Evolutionary conservation across 1,140 invertebrate species (phyloP).

Genomic region (Ctenoplectra terminalis): DNA sequence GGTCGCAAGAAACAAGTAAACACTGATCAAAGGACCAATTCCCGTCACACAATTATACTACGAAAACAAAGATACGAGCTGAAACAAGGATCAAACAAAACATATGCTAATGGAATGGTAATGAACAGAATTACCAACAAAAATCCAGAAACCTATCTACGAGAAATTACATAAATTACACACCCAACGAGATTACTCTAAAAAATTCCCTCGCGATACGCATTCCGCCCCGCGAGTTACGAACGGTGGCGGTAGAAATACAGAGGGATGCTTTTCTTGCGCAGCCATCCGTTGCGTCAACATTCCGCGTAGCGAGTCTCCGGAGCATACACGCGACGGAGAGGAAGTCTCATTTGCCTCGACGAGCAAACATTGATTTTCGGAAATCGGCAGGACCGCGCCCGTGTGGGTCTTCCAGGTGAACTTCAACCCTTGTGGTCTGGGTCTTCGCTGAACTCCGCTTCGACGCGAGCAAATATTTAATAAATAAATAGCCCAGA

Average conservation of each 20-base stretch:
- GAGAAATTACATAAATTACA: not conserved
- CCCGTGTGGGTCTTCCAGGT: constrained; percentile 14
- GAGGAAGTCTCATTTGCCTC: constrained; percentile 45
- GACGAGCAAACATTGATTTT: constrained; percentile 49
- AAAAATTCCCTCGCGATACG: not conserved
- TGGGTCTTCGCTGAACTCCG: not conserved
- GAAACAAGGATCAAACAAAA: not conserved
- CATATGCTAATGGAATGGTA: not conserved
- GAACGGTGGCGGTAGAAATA: not conserved
- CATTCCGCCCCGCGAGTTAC: not conserved
- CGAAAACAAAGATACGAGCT: not conserved
- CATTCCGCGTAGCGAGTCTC: constrained; percentile 52
- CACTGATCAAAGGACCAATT: not conserved
- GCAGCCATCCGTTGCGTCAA: constrained; percentile 64
- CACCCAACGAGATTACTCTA: rapidly evolving
- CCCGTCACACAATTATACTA: too few relatives aligned
- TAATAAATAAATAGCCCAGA: constrained; percentile 38
- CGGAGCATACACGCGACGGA: constrained; percentile 41
- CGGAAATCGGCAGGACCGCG: constrained; percentile 29
- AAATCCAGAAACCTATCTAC: not conserved
- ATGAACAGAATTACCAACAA: not conserved
- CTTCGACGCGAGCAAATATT: constrained; percentile 36
- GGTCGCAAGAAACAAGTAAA: not conserved
- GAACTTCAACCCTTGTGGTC: constrained; percentile 40
- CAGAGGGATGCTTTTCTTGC: constrained; percentile 63